Percentiles rank a stretch among this genome's conserved stretches.
Conservation (phyloP, 2,888 invertebrate species). For the Bursaphelenchus okinawaensis region DNA sequence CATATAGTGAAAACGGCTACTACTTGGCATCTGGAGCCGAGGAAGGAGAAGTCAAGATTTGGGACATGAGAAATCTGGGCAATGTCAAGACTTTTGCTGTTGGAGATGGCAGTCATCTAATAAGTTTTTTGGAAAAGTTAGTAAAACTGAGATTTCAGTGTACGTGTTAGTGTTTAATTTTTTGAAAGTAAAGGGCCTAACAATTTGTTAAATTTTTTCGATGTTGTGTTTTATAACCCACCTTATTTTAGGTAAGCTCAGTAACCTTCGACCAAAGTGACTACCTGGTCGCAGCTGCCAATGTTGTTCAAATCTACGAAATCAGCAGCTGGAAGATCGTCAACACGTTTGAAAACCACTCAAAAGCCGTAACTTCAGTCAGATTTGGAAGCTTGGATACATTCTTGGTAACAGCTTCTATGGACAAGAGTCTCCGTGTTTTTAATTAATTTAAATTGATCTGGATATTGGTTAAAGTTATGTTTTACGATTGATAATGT, state of each 20-base stretch:
- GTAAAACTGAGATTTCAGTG: too few relatives aligned
- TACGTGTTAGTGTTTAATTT: neutral
- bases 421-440: constrained; percentile 93
- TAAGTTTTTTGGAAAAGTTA: constrained; percentile 55
- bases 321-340: constrained; percentile 46
- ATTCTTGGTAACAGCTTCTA: constrained; percentile 70
- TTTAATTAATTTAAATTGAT: constrained; percentile 63
- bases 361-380: constrained; percentile 88
- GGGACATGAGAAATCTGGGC: constrained; percentile 97
- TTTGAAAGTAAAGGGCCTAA: neutral
- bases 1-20: constrained; percentile 98
- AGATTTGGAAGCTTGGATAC: constrained; percentile 91
- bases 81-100: constrained; percentile 94
- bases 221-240: too few relatives aligned
- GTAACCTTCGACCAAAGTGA: constrained; percentile 97
- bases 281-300: constrained; percentile 90
- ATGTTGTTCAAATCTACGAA: constrained; percentile 65
- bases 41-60: constrained; percentile 88
- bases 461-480: too few relatives aligned
- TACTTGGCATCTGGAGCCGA: constrained; percentile 96
- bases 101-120: constrained; percentile 79
- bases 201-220: neutral
- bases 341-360: constrained; percentile 34
- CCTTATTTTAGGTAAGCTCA: constrained; percentile 66
- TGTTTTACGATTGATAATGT: neutral